Percentiles rank a stretch among this genome's conserved stretches.
Evolutionary conservation across 1,140 invertebrate genomes (phyloP).

Genomic region (Nephotettix cincticeps): DNA sequence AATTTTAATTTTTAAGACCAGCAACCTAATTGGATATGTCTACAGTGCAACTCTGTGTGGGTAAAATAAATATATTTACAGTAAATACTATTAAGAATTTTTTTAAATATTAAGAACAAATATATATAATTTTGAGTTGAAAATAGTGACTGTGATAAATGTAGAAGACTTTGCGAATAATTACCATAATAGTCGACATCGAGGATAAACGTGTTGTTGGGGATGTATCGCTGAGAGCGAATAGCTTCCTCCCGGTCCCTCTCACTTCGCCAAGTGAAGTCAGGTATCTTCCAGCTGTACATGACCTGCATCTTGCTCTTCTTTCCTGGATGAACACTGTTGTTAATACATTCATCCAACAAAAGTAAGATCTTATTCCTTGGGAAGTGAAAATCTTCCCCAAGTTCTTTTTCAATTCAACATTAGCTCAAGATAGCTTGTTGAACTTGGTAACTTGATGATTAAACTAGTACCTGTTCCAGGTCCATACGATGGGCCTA

Average conservation of each 20-base stretch:
- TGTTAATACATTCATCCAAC: too few species aligned
- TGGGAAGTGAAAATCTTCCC: too few species aligned
- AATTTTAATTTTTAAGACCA: too few species aligned
- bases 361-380: too few species aligned
- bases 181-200: slow-evolving; percentile 64
- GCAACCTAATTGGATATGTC: too few species aligned
- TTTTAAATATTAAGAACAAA: neutral
- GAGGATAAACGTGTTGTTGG: slow-evolving; percentile 62
- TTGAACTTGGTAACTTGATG: too few species aligned
- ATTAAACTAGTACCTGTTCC: too few species aligned
- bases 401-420: too few species aligned
- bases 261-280: slow-evolving; percentile 59
- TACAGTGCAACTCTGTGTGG: too few species aligned
- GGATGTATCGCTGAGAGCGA: slow-evolving; percentile 54
- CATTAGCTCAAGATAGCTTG: too few species aligned
- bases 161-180: slow-evolving; percentile 16
- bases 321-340: neutral
- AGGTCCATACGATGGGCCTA: too few species aligned
- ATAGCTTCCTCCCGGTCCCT: slow-evolving; percentile 53
- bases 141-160: neutral
- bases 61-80: neutral
- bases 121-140: neutral
- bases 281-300: slow-evolving; percentile 59
- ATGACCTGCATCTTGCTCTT: slow-evolving; percentile 47
- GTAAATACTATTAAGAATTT: neutral